A percentile compares a stretch with the other conserved stretches of the same genome.
Evolutionary conservation across 1,140 invertebrate species (phyloP).

Genomic region (Drosophila orena): DNA sequence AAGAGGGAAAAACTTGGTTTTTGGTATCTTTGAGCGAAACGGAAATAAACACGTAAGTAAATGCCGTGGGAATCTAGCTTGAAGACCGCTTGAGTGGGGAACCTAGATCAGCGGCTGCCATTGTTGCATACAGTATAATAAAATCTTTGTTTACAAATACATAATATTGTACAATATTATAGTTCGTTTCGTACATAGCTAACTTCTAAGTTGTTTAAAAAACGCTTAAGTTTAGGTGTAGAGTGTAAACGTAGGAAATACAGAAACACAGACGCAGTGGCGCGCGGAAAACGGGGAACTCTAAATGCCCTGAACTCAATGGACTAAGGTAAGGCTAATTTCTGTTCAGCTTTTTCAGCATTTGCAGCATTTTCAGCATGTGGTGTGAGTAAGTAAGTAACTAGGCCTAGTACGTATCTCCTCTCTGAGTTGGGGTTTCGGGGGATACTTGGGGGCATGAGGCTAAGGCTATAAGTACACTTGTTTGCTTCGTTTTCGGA

Average conservation of each 20-base stretch:
- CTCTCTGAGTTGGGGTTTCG: slow-evolving; percentile 4
- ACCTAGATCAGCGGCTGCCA: slow-evolving; percentile 2
- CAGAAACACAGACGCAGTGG: slow-evolving; percentile 38
- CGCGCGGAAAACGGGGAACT: slow-evolving; percentile 13
- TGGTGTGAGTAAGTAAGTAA: slow-evolving; percentile 55
- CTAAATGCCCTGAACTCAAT: slow-evolving; percentile 24
- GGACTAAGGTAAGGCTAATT: slow-evolving; percentile 29
- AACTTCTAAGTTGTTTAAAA: slow-evolving; percentile 63
- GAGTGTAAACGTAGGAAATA: slow-evolving; percentile 57
- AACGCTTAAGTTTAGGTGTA: slow-evolving; percentile 63
- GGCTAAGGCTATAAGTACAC: slow-evolving; percentile 63
- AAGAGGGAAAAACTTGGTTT: slow-evolving; percentile 21
- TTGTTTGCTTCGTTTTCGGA: slow-evolving; percentile 60
- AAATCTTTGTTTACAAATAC: slow-evolving; percentile 77
- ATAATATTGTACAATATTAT: slow-evolving; percentile 77
- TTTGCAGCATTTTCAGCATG: slow-evolving; percentile 29
- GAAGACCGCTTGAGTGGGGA: slow-evolving; percentile 7
- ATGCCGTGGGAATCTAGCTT: slow-evolving; percentile 35
- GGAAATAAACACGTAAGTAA: slow-evolving; percentile 30
- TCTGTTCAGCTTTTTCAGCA: slow-evolving; percentile 41
- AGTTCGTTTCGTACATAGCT: slow-evolving; percentile 36
- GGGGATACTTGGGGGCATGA: slow-evolving; percentile 10
- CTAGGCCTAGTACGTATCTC: slow-evolving; percentile 68
- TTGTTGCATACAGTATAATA: slow-evolving; percentile 55
- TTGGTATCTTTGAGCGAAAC: slow-evolving; percentile 53